Percentiles rank a stretch among this genome's conserved stretches.
phyloP scores from a whole-genome alignment of 64 coral and sea anemone species.

The Montipora sp. region DNA sequence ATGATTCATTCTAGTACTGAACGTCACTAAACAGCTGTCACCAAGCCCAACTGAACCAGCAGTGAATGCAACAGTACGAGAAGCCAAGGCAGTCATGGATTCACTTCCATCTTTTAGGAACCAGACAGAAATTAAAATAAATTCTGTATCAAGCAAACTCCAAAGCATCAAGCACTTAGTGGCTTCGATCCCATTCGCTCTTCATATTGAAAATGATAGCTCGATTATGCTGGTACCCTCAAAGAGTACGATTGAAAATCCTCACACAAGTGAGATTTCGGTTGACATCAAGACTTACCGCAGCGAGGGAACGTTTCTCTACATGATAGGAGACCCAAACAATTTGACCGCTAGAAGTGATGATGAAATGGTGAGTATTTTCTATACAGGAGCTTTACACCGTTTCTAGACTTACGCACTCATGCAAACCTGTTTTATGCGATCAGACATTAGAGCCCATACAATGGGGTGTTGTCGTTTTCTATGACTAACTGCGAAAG shows the following conservation, averaged over 20 bases:
- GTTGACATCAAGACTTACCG: constrained; percentile 61
- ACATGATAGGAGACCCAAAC: constrained; percentile 39
- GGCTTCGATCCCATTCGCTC: constrained; percentile 40
- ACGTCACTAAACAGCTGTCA: constrained; percentile 12
- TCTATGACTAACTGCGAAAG: too few relatives aligned
- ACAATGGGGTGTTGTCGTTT: too few relatives aligned
- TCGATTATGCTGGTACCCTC: constrained; percentile 36
- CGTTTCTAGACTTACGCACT: too few relatives aligned
- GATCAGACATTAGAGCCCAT: too few relatives aligned
- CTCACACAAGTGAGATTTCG: constrained; percentile 48
- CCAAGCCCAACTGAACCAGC: background rate
- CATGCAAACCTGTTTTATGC: too few relatives aligned
- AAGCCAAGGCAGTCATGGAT: constrained; percentile 24
- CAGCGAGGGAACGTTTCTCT: constrained; percentile 57
- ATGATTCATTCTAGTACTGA: constrained; percentile 47
- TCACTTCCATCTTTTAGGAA: constrained; percentile 6
- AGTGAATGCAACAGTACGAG: constrained; percentile 38
- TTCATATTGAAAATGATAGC: constrained; percentile 21
- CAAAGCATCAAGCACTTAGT: constrained; percentile 11
- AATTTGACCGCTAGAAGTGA: background rate
- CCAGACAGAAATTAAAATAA: background rate
- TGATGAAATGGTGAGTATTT: background rate
- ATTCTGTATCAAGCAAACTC: constrained; percentile 10
- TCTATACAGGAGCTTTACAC: background rate
- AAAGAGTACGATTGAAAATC: constrained; percentile 33